A percentile compares a stretch with the other conserved stretches of the same genome.
phyloP scores from a whole-genome alignment of 2,113 vertebrate species.

The Oreocharis arfaki region DNA sequence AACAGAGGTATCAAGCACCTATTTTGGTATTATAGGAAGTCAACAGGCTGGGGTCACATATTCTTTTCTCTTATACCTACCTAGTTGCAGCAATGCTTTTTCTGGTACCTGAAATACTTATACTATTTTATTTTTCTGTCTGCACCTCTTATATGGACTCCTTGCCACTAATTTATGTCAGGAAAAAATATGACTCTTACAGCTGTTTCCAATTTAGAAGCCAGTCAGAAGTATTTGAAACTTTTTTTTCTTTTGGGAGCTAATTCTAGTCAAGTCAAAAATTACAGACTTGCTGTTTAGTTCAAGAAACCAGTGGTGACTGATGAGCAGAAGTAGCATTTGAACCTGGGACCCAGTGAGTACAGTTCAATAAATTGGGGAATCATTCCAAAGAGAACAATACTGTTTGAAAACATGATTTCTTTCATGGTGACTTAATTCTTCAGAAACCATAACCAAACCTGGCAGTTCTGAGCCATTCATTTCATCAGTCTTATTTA shows the following conservation, averaged over 20 bases:
- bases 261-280: slow-evolving; percentile 65
- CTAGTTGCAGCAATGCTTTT: neutral
- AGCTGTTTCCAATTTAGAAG: slow-evolving; percentile 74
- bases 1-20: neutral
- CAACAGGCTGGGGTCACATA: neutral
- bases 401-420: slow-evolving; percentile 53
- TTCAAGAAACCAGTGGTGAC: slow-evolving; percentile 63
- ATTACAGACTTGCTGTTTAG: slow-evolving; percentile 63
- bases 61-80: neutral
- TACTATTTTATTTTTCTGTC: slow-evolving; percentile 49
- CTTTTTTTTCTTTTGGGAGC: slow-evolving; percentile 39
- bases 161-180: slow-evolving; percentile 55
- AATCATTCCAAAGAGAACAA: slow-evolving; percentile 57
- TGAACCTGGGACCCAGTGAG: slow-evolving; percentile 58
- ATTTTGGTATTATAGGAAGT: neutral
- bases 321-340: slow-evolving; percentile 65
- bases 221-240: slow-evolving; percentile 47
- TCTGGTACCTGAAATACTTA: slow-evolving; percentile 40
- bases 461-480: slow-evolving; percentile 66
- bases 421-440: slow-evolving; percentile 68
- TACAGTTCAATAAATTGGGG: slow-evolving; percentile 47
- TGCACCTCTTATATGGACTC: slow-evolving; percentile 22
- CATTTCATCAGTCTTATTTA: slow-evolving; percentile 62
- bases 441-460: slow-evolving; percentile 59
- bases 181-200: slow-evolving; percentile 61